A percentile compares a stretch with the other conserved stretches of the same genome.
These are phyloP conservation scores for Branchinecta lindahli DNA, from an alignment of 1,140 invertebrate genomes.

Conservation along the genomic window DNA sequence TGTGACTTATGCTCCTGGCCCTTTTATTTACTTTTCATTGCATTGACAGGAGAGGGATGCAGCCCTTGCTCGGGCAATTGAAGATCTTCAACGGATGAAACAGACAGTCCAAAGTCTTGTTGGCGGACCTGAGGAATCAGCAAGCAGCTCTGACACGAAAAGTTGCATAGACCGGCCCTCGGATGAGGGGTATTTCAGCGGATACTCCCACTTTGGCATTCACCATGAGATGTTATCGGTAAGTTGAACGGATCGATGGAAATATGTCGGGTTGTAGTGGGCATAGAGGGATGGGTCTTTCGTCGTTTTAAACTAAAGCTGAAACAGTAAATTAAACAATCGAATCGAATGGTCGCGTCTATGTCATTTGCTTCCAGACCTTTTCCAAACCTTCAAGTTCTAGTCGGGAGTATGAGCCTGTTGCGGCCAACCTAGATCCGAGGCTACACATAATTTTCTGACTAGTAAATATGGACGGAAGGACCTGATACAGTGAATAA, in stretches of 20 bases:
- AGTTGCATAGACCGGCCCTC: too few species aligned
- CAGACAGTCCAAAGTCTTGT: constrained; percentile 16
- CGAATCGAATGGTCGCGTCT: constrained; percentile 26
- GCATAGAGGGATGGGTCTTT: too few species aligned
- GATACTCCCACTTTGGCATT: constrained; percentile 93
- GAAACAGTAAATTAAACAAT: constrained; percentile 28
- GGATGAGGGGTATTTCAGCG: constrained; percentile 75
- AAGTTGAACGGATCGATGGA: constrained; percentile 25
- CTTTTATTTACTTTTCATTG: constrained; percentile 11
- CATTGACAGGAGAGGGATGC: neutral
- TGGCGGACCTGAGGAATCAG: constrained; percentile 22
- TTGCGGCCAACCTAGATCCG: too few species aligned
- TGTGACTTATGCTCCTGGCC: too few species aligned
- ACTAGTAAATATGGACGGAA: too few species aligned
- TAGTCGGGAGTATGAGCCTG: too few species aligned
- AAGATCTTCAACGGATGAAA: constrained; percentile 16
- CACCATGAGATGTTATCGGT: constrained; percentile 87
- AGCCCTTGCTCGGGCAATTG: constrained; percentile 11
- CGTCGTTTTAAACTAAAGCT: constrained; percentile 24
- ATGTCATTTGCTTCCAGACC: constrained; percentile 16
- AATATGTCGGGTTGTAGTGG: too few species aligned
- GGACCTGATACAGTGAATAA: too few species aligned
- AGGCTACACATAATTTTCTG: too few species aligned
- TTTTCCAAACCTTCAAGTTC: too few species aligned
- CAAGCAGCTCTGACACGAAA: constrained; percentile 30